Percentiles rank a stretch among this genome's conserved stretches.
Conservation (phyloP, 2,113 vertebrate genomes). For the Cnemophilus loriae region DNA sequence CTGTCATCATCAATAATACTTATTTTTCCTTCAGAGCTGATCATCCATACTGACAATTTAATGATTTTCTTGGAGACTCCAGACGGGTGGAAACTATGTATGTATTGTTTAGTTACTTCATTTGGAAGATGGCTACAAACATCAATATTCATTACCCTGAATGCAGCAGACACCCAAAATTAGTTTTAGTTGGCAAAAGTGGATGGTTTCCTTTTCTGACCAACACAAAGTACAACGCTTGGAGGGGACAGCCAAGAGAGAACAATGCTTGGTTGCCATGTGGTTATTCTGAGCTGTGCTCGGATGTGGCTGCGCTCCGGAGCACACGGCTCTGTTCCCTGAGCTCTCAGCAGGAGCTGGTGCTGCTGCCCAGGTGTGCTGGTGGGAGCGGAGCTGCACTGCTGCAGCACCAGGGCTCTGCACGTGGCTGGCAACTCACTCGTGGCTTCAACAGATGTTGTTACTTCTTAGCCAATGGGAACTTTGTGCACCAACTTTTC, state of each 20-base stretch:
- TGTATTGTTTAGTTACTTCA: slow-evolving; percentile 16
- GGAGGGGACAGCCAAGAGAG: neutral
- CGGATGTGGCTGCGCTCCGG: neutral
- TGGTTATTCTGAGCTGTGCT: neutral
- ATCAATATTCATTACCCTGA: slow-evolving; percentile 20
- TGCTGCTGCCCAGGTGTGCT: neutral
- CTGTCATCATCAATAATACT: slow-evolving; percentile 51
- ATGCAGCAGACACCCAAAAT: neutral
- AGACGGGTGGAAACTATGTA: neutral
- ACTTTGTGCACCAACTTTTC: neutral
- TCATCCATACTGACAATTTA: slow-evolving; percentile 52
- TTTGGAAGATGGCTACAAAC: neutral
- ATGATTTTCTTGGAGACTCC: slow-evolving; percentile 32
- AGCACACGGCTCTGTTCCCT: neutral
- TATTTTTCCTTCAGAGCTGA: slow-evolving; percentile 53
- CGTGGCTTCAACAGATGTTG: neutral
- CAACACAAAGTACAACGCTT: neutral
- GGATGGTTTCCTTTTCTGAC: neutral
- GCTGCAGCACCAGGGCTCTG: neutral
- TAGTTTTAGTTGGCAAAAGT: neutral
- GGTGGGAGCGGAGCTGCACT: neutral
- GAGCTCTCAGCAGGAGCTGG: slow-evolving; percentile 25
- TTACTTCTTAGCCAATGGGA: neutral
- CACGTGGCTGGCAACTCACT: neutral
- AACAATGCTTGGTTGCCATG: neutral